Percentiles rank a stretch among this genome's conserved stretches.
Evolutionary conservation across 1,140 invertebrate species (phyloP).

Genomic region (Drosophila gunungcola): DNA sequence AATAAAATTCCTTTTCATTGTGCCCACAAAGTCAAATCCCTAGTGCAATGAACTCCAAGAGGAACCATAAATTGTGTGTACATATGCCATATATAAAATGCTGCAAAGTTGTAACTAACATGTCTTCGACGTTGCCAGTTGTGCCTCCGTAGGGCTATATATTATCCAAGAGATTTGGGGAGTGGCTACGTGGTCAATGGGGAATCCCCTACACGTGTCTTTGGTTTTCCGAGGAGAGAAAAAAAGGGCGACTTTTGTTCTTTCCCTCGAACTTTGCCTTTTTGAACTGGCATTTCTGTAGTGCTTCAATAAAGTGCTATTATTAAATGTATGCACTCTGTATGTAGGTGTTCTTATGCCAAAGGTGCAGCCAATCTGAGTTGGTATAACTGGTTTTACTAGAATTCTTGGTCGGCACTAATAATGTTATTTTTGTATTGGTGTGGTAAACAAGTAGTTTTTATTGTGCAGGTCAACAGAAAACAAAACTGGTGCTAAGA

Average conservation of each 20-base stretch:
- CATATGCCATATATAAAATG: constrained; percentile 42
- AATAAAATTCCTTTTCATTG: constrained; percentile 4
- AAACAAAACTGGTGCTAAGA: not conserved
- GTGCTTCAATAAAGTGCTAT: constrained; percentile 6
- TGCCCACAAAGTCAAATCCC: constrained; percentile 25
- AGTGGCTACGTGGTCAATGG: constrained; percentile 50
- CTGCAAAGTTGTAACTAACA: constrained; percentile 63
- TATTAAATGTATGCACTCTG: constrained; percentile 8
- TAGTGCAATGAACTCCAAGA: constrained; percentile 17
- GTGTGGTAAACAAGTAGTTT: not conserved
- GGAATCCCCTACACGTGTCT: constrained; percentile 52
- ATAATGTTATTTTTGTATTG: constrained; percentile 1
- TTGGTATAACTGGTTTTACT: constrained; percentile 30
- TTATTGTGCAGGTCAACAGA: not conserved
- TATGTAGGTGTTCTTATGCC: constrained; percentile 3
- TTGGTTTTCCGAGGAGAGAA: constrained; percentile 1
- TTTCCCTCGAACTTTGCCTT: constrained; percentile 37
- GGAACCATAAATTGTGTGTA: constrained; percentile 37
- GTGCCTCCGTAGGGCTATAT: constrained; percentile 63
- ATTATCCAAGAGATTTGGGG: constrained; percentile 43
- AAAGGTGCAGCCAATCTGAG: constrained; percentile 31
- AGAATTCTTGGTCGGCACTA: constrained; percentile 16
- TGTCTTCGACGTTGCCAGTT: constrained; percentile 54
- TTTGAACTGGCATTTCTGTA: not conserved
- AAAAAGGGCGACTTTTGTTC: constrained; percentile 7